phyloP scores from a whole-genome alignment of 2,113 vertebrate species.

The Caloenas nicobarica region DNA sequence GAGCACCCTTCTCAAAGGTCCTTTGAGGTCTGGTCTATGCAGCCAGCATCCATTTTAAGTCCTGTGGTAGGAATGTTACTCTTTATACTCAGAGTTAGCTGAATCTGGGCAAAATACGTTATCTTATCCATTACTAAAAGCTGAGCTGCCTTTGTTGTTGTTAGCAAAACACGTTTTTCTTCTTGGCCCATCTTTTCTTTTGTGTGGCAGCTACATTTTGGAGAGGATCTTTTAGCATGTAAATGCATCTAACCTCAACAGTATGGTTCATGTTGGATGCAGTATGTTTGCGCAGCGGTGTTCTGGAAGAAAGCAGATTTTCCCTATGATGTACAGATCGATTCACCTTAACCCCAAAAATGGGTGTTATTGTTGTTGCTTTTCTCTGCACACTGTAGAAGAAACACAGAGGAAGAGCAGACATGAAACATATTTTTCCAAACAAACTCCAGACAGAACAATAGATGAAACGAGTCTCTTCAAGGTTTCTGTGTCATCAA shows the following conservation, averaged over 20 bases:
- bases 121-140: not conserved
- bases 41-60: not conserved
- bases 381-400: not conserved
- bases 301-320: constrained; percentile 19
- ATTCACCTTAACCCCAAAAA: not conserved
- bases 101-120: not conserved
- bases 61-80: not conserved
- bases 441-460: constrained; percentile 1
- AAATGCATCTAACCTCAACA: not conserved
- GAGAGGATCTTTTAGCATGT: constrained; percentile 1
- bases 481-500: constrained; percentile 33
- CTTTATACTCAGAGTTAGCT: not conserved
- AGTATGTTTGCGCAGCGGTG: not conserved
- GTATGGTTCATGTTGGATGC: not conserved
- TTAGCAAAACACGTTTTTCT: constrained; percentile 9
- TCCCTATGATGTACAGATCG: not conserved
- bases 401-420: not conserved
- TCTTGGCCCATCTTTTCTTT: not conserved
- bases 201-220: not conserved
- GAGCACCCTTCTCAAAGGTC: not conserved
- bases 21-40: not conserved
- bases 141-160: not conserved
- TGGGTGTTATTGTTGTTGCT: not conserved
- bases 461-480: not conserved
- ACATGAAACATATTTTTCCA: not conserved